A percentile compares a stretch with the other conserved stretches of the same genome.
phyloP scores from a whole-genome alignment of 1,140 invertebrate species.

The Drosophila busckii region DNA sequence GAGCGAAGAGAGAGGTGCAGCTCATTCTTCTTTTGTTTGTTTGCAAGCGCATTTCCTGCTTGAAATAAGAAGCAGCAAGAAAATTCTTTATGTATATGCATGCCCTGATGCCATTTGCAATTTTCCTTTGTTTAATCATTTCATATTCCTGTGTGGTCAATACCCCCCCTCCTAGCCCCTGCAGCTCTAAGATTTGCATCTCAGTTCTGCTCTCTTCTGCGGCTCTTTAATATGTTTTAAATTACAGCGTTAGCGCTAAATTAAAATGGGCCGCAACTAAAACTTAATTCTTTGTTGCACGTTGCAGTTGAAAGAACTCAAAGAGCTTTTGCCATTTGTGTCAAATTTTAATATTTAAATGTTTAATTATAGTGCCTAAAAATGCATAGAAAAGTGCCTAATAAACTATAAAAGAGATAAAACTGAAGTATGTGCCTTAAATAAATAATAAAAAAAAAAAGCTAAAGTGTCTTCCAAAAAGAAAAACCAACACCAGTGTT shows the following conservation, averaged over 20 bases:
- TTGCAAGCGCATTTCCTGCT: slow-evolving; percentile 51
- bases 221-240: background rate
- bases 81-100: slow-evolving; percentile 32
- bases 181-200: slow-evolving; percentile 14
- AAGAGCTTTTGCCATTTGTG: background rate
- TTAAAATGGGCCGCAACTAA: too few species aligned
- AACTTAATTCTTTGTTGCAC: slow-evolving; percentile 36
- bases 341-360: background rate
- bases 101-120: slow-evolving; percentile 25
- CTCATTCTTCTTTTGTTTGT: slow-evolving; percentile 44
- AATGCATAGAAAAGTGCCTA: slow-evolving; percentile 56
- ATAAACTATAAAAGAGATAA: slow-evolving; percentile 25
- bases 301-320: slow-evolving; percentile 7
- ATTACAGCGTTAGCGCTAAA: too few species aligned
- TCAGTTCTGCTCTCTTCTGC: slow-evolving; percentile 17
- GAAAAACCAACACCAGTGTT: slow-evolving; percentile 13
- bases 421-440: slow-evolving; percentile 45
- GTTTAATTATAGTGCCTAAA: slow-evolving; percentile 7
- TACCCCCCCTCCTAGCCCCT: slow-evolving; percentile 2
- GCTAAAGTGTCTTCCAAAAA: slow-evolving; percentile 25
- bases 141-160: slow-evolving; percentile 9
- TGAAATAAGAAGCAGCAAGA: slow-evolving; percentile 31
- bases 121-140: slow-evolving; percentile 38
- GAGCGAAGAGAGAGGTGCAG: background rate
- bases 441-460: slow-evolving; percentile 19